Evolutionary conservation across 1,140 invertebrate genomes (phyloP).

Genomic region (Meloidogyne floridensis): DNA sequence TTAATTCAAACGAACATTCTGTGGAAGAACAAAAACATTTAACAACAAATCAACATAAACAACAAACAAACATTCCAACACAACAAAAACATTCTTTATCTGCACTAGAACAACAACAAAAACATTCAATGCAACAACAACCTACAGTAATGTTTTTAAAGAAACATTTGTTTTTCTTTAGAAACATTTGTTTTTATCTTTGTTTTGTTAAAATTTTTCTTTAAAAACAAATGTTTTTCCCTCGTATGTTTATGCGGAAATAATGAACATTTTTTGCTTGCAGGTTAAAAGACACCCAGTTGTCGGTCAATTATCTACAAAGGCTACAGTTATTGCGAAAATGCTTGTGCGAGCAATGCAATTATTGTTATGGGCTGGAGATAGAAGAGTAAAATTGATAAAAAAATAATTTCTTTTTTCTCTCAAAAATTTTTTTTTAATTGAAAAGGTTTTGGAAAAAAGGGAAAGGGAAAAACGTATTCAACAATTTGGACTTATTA

Average conservation of each 20-base stretch:
- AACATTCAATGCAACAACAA: neutral
- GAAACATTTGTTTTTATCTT: too few relatives aligned
- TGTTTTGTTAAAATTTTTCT: too few relatives aligned
- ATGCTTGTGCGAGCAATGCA: constrained; percentile 47
- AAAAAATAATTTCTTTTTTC: neutral
- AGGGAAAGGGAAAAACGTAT: constrained; percentile 16
- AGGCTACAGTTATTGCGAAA: constrained; percentile 43
- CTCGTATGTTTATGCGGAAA: too few relatives aligned
- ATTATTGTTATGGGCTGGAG: constrained; percentile 43
- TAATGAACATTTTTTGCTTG: neutral
- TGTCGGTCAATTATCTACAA: constrained; percentile 24
- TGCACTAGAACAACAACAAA: neutral
- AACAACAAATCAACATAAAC: neutral
- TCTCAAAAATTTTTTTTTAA: neutral
- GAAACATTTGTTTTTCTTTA: too few relatives aligned
- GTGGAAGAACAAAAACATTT: neutral
- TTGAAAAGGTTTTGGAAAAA: neutral
- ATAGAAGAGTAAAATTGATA: constrained; percentile 16
- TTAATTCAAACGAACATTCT: neutral
- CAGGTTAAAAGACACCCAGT: constrained; percentile 22
- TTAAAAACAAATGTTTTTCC: too few relatives aligned
- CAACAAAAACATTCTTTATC: constrained; percentile 17
- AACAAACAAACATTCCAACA: neutral
- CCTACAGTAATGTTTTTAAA: neutral
- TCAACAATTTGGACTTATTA: constrained; percentile 14